Percentiles rank a stretch among this genome's conserved stretches.
Conservation (phyloP, 2,797 vertebrate genomes). For the Cossypha niveicapilla region DNA sequence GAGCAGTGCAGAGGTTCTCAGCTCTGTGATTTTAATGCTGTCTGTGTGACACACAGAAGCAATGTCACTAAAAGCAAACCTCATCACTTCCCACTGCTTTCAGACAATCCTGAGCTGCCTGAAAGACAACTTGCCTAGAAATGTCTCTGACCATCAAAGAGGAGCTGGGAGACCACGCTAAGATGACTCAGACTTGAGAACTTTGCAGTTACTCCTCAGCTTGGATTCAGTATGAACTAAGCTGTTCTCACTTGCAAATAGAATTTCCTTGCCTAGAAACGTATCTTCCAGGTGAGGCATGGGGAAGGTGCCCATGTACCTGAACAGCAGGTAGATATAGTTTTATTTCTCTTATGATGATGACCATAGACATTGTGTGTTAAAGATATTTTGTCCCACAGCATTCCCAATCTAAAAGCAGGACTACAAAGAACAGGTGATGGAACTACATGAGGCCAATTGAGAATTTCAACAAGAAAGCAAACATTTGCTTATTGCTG, state of each 20-base stretch:
- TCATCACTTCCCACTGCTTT: neutral
- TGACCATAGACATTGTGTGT: neutral
- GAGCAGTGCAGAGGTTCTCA: neutral
- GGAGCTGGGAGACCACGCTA: neutral
- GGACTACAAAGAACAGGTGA: neutral
- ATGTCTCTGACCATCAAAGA: neutral
- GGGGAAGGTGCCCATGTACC: neutral
- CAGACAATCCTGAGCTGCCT: neutral
- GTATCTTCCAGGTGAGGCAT: neutral
- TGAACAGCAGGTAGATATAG: neutral
- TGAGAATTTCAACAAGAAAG: neutral
- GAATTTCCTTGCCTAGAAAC: neutral
- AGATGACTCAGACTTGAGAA: neutral
- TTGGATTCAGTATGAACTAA: neutral
- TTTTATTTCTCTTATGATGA: neutral
- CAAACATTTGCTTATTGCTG: neutral
- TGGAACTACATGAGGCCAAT: neutral
- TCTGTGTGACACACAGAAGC: neutral
- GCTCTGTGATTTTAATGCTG: neutral
- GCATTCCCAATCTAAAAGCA: neutral
- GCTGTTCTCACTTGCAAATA: neutral
- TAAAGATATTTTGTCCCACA: neutral
- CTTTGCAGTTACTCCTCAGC: neutral
- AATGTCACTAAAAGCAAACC: neutral
- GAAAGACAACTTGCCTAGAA: neutral